Evolutionary conservation across 2,113 vertebrate genomes (phyloP).

Genomic region (Microtus oregoni): DNA sequence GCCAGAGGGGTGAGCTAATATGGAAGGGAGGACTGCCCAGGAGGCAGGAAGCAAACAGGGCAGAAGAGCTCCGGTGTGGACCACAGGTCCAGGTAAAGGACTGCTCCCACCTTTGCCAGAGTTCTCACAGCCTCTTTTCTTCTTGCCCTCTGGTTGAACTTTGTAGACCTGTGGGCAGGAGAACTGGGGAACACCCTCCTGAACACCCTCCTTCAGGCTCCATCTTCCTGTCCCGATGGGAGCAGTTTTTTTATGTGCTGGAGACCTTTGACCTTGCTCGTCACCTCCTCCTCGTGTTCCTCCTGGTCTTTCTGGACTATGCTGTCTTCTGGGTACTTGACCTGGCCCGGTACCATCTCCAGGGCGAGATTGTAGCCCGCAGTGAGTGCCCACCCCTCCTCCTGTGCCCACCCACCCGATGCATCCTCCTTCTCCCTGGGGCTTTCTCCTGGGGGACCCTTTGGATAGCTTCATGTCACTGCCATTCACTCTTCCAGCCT

Average conservation of each 20-base stretch:
- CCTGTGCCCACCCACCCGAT: neutral
- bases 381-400: conserved; percentile 37
- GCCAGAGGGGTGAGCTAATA: neutral
- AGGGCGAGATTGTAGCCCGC: conserved; percentile 86
- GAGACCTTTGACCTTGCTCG: conserved; percentile 81
- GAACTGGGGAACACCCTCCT: neutral
- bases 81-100: neutral
- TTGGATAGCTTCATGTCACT: neutral
- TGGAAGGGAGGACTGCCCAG: rapidly evolving
- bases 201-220: conserved; percentile 76
- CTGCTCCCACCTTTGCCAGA: neutral
- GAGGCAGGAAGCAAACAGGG: neutral
- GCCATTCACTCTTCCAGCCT: neutral
- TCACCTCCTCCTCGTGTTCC: conserved; percentile 83
- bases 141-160: neutral
- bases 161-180: neutral
- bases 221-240: conserved; percentile 80
- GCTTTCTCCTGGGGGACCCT: neutral
- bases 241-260: conserved; percentile 74
- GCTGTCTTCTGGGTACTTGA: conserved; percentile 94
- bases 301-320: conserved; percentile 91
- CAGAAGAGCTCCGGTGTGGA: neutral
- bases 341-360: conserved; percentile 89
- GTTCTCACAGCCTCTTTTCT: neutral
- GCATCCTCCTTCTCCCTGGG: too few relatives aligned